A percentile compares a stretch with the other conserved stretches of the same genome.
phyloP scores from a whole-genome alignment of 1,140 invertebrate genomes.

The Drosophila ohnishii region DNA sequence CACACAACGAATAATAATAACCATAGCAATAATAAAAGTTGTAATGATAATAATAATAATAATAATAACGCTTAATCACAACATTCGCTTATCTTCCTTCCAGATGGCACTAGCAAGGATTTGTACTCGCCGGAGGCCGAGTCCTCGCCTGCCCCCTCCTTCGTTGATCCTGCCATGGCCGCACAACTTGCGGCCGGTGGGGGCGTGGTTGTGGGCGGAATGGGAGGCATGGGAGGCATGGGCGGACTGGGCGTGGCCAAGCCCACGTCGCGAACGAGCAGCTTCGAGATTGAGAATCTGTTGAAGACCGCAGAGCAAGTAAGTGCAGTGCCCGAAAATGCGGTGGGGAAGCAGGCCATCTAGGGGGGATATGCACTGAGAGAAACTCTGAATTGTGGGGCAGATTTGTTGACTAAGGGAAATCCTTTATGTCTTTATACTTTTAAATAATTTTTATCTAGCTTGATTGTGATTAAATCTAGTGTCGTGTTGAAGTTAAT shows the following conservation, averaged over 20 bases:
- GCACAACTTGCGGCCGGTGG: constrained; percentile 51
- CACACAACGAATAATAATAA: constrained; percentile 58
- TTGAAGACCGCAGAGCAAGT: constrained; percentile 88
- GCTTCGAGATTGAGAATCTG: constrained; percentile 95
- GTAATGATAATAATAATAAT: constrained; percentile 61
- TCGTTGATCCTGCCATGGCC: constrained; percentile 70
- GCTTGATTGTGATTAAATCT: background rate
- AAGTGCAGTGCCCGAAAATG: constrained; percentile 54
- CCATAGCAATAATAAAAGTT: constrained; percentile 20
- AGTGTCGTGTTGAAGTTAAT: background rate
- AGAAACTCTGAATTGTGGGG: background rate
- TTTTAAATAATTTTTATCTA: background rate
- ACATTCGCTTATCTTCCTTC: constrained; percentile 31
- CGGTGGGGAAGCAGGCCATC: background rate
- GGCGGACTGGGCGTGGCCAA: constrained; percentile 83
- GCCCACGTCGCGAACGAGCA: constrained; percentile 91
- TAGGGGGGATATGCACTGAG: background rate
- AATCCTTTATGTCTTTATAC: too few species aligned
- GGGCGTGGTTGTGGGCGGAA: constrained; percentile 51
- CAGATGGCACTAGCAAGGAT: constrained; percentile 85
- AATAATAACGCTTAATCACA: constrained; percentile 58
- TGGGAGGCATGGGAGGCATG: constrained; percentile 26
- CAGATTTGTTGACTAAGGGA: background rate
- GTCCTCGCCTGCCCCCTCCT: constrained; percentile 84
- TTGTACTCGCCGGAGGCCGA: constrained; percentile 88